Percentiles rank a stretch among this genome's conserved stretches.
These are phyloP conservation scores for Plodia interpunctella DNA, from an alignment of 1,140 invertebrate genomes.

Conservation along the genomic window DNA sequence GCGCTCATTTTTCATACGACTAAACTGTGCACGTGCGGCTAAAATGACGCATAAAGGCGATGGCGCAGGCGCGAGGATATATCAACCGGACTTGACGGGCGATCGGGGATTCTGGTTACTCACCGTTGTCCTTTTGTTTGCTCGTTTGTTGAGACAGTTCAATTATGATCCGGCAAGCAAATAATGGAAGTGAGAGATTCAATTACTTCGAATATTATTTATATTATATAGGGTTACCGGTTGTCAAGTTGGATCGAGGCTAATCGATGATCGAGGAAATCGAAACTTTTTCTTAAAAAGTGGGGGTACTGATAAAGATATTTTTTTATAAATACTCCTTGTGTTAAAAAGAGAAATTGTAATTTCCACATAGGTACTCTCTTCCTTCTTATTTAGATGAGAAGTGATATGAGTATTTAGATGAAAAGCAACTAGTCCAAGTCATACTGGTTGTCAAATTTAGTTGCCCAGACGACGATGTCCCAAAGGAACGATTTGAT, in stretches of 20 bases:
- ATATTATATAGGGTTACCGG: neutral
- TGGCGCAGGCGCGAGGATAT: slow-evolving; percentile 39
- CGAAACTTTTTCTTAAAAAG: neutral
- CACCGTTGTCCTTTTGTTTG: slow-evolving; percentile 3
- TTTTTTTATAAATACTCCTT: too few relatives aligned
- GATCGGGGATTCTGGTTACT: neutral
- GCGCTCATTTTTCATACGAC: slow-evolving; percentile 14
- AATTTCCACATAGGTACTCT: too few relatives aligned
- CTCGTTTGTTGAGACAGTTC: neutral
- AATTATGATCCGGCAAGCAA: neutral
- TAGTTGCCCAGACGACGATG: too few relatives aligned
- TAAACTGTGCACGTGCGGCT: slow-evolving; percentile 22
- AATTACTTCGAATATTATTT: neutral
- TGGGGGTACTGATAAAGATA: too few relatives aligned
- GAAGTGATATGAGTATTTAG: too few relatives aligned
- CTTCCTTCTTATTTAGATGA: too few relatives aligned
- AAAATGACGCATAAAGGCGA: slow-evolving; percentile 50
- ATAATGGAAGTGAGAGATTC: slow-evolving; percentile 5
- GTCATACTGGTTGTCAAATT: too few relatives aligned
- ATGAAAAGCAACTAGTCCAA: too few relatives aligned
- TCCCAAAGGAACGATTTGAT: too few relatives aligned
- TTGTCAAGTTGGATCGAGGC: neutral
- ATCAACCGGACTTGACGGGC: slow-evolving; percentile 47
- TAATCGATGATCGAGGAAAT: too few relatives aligned
- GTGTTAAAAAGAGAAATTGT: too few relatives aligned